phyloP scores from a whole-genome alignment of 2,113 vertebrate genomes.

The Mobula birostris region DNA sequence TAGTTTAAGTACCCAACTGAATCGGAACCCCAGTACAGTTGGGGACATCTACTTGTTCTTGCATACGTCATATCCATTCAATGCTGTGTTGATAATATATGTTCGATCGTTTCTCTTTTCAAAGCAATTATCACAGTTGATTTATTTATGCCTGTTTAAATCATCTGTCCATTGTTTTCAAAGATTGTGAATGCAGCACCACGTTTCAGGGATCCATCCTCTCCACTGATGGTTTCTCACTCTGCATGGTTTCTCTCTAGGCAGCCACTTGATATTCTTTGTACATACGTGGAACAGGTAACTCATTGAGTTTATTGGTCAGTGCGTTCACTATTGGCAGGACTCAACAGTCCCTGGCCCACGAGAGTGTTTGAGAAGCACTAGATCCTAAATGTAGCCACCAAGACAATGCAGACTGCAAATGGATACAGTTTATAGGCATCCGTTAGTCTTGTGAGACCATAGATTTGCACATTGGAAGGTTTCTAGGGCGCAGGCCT shows the following conservation, averaged over 20 bases:
- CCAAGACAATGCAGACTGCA: background rate
- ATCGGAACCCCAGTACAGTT: background rate
- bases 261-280: background rate
- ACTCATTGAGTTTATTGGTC: background rate
- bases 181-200: background rate
- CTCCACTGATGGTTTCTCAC: background rate
- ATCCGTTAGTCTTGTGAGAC: too few species aligned
- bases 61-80: background rate
- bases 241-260: background rate
- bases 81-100: background rate
- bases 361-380: background rate
- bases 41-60: background rate
- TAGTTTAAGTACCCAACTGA: background rate
- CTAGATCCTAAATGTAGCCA: background rate
- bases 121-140: background rate
- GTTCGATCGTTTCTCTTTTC: background rate
- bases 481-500: too few species aligned
- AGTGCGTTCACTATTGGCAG: background rate
- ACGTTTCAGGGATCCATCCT: background rate
- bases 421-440: background rate
- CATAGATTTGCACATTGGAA: too few species aligned
- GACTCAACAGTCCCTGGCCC: background rate
- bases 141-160: background rate
- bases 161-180: background rate
- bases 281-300: background rate